Percentiles rank a stretch among this genome's conserved stretches.
These are phyloP conservation scores for Lumbricus terrestris DNA, from an alignment of 2,888 invertebrate genomes.

Conservation along the genomic window DNA sequence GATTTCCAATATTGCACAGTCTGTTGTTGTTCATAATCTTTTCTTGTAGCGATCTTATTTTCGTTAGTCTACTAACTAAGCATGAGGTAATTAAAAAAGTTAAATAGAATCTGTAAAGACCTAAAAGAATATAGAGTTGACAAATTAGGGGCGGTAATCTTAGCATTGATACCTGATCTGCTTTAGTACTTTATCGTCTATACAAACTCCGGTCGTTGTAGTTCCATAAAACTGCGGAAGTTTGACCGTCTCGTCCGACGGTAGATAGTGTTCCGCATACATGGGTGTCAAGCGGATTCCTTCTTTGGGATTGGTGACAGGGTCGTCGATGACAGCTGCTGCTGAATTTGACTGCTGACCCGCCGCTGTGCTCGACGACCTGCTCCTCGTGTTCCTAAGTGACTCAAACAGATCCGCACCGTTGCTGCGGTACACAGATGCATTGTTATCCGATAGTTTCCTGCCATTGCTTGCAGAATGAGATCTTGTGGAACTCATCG, in stretches of 20 bases:
- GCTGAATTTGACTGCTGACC: background rate
- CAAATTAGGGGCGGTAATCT: too few species aligned
- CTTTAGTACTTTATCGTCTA: conserved; percentile 23
- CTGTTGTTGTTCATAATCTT: too few species aligned
- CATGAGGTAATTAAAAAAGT: too few species aligned
- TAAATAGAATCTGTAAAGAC: too few species aligned
- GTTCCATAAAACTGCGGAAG: background rate
- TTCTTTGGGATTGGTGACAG: background rate
- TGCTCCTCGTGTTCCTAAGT: background rate
- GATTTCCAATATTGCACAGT: too few species aligned
- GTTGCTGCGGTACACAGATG: background rate
- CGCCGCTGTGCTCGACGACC: background rate
- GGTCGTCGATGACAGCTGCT: background rate
- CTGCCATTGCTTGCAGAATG: background rate
- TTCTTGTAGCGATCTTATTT: too few species aligned
- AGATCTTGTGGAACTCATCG: background rate
- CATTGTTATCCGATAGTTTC: background rate
- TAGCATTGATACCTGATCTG: conserved; percentile 20
- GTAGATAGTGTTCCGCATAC: background rate
- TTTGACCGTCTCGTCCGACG: background rate
- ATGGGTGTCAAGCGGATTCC: background rate
- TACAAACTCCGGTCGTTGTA: conserved; percentile 23
- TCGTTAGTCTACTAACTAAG: too few species aligned
- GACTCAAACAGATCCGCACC: background rate
- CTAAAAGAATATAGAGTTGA: too few species aligned